Evolutionary conservation across 2,888 invertebrate genomes (phyloP).

Genomic region (Eupithecia pulchellata): DNA sequence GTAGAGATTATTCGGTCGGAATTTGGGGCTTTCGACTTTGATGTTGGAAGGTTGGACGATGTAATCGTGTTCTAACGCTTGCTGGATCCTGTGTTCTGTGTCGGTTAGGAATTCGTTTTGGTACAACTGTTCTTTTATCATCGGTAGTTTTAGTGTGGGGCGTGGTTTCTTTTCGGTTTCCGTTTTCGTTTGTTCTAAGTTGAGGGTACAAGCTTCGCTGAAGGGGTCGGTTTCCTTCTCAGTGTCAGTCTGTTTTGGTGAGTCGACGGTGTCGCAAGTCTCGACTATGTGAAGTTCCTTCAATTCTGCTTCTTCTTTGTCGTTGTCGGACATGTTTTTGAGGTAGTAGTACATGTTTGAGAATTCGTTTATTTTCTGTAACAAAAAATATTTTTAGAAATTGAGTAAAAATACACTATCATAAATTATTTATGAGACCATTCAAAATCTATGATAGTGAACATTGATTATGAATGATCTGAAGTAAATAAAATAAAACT

Average conservation of each 20-base stretch:
- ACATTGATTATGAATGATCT: too few relatives aligned
- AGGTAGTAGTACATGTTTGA: slow-evolving; percentile 94
- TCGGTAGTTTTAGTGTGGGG: slow-evolving; percentile 75
- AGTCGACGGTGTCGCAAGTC: slow-evolving; percentile 74
- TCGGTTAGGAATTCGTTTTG: slow-evolving; percentile 78
- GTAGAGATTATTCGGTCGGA: slow-evolving; percentile 79
- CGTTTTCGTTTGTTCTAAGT: slow-evolving; percentile 68
- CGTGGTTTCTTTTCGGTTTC: slow-evolving; percentile 73
- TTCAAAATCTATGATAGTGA: too few relatives aligned
- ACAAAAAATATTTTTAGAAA: slow-evolving; percentile 44
- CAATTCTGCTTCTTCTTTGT: slow-evolving; percentile 82
- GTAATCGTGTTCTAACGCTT: slow-evolving; percentile 85
- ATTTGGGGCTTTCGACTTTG: slow-evolving; percentile 83
- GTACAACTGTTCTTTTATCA: slow-evolving; percentile 77
- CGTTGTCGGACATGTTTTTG: slow-evolving; percentile 89
- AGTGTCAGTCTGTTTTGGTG: slow-evolving; percentile 56
- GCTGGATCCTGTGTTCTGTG: slow-evolving; percentile 73
- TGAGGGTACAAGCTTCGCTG: slow-evolving; percentile 79
- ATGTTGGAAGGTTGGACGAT: slow-evolving; percentile 87
- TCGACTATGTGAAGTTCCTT: slow-evolving; percentile 77
- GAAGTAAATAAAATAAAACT: too few relatives aligned
- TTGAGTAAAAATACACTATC: too few relatives aligned
- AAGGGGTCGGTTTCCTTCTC: slow-evolving; percentile 69
- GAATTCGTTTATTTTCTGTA: slow-evolving; percentile 94
- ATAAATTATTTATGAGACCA: too few relatives aligned